Base-by-base conservation (phyloP, 2,888 invertebrate species). In the Dendrolimus houi region DNA sequence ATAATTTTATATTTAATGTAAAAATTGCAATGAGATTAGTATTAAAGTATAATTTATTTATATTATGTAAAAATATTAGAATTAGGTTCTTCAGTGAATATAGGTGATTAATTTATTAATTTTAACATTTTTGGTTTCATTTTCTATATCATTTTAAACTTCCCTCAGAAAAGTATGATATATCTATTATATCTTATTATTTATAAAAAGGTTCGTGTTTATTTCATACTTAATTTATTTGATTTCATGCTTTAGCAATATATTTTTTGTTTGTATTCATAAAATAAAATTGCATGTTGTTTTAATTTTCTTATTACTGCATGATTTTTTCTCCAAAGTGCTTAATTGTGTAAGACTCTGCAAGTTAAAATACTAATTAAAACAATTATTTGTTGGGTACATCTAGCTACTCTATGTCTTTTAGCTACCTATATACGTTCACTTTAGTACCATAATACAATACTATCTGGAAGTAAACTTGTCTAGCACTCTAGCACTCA, bases 61-160 rank as follows among this genome's bases (percentile, higher is more conserved):
- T 52, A 53, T 55, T 14, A 13, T 54, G 58, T 58, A 56, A 29
- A 42, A 58, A 54, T 54, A 42, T 55, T 47, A 55, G 9, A 52
- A 12, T 9, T 55, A 55, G 52, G 52, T 55, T 55, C 14, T 40
- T 55, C 52, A 52, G 29, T 55, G 29, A 29, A 13, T 29, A 52
- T 55, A 14, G 42, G 41, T 9, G 17, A 17, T 40, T 40, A 40
- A 40, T 54, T 54, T 41, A 54, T 54, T 54, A 10, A 75, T 79
- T 74, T 75, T 79, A 79, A 64, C 71, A 62, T 65, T 68, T 64
- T 72, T 47, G 12, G 47, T 47, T 47, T 47, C 12, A 47, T 47
- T 47, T 47, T 10, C 12, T 47, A 2, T 47, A 47, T 47, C 47
- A 47, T 47, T 10, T 12, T 8, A 12, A 29, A 47, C 12, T 47